Evolutionary conservation across 2,113 vertebrate genomes (phyloP).

Genomic region (Myrmecophaga tridactyla): DNA sequence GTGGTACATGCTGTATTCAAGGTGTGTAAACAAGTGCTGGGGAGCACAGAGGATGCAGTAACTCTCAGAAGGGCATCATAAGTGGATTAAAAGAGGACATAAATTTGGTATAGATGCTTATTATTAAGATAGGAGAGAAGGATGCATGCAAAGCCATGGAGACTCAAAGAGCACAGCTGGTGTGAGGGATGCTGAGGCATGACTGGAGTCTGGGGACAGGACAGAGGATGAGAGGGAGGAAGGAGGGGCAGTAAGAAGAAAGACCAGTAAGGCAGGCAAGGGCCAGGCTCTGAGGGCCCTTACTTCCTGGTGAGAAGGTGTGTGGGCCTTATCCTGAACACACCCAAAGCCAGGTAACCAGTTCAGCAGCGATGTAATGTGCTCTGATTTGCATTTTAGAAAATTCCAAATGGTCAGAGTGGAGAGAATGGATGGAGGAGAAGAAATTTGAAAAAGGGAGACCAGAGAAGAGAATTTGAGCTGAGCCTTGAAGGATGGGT

Average conservation of each 20-base stretch:
- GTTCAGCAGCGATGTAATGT: no score
- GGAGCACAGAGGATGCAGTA: not conserved
- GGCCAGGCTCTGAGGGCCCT: no score
- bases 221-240: not conserved
- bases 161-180: not conserved
- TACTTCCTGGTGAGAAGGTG: no score
- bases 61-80: not conserved
- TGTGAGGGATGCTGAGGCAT: not conserved
- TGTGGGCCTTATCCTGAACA: no score
- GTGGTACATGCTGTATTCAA: no score
- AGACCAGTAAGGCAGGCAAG: no score
- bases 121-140: not conserved
- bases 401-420: not conserved
- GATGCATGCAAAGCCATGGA: not conserved
- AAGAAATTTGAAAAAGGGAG: not conserved
- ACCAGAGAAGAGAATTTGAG: not conserved
- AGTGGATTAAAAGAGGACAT: not conserved
- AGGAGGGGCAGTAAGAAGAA: not conserved
- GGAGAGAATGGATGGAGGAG: not conserved
- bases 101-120: not conserved
- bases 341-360: no score
- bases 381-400: not conserved
- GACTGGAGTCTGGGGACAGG: not conserved
- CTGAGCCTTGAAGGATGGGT: no score
- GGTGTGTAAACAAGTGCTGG: not conserved